phyloP scores from a whole-genome alignment of 1,140 invertebrate species.

The Drosophila watanabei region DNA sequence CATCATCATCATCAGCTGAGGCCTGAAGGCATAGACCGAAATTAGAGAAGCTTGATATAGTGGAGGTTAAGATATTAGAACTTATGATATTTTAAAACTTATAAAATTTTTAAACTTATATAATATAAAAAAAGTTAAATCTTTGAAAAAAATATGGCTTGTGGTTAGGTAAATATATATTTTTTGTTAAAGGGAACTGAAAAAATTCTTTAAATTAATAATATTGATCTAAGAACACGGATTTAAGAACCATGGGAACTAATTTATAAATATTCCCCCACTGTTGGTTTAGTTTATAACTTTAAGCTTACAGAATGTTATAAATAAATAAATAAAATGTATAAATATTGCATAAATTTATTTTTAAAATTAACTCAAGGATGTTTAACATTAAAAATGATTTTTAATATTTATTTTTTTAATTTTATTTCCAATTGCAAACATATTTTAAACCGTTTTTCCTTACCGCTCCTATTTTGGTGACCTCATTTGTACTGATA shows the following conservation, averaged over 20 bases:
- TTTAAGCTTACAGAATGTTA: no score
- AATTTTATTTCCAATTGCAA: no score
- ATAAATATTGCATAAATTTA: no score
- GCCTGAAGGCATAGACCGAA: constrained; percentile 35
- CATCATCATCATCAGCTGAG: constrained; percentile 45
- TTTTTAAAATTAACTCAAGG: neutral
- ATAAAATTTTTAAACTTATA: neutral
- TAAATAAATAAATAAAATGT: no score
- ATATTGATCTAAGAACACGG: no score
- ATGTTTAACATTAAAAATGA: neutral
- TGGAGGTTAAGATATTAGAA: neutral
- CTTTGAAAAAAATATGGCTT: neutral
- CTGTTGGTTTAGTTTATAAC: no score
- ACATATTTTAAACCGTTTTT: no score
- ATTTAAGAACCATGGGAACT: no score
- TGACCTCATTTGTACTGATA: constrained; percentile 5
- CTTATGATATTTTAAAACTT: neutral
- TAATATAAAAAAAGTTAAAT: neutral
- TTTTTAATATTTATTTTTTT: neutral
- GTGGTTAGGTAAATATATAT: no score
- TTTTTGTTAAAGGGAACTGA: no score
- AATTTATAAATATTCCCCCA: no score
- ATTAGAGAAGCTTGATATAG: constrained; percentile 11
- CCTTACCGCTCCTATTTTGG: neutral
- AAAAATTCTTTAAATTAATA: no score